These are phyloP conservation scores for Drosophila histrio DNA, from an alignment of 2,888 invertebrate genomes.

Conservation along the genomic window DNA sequence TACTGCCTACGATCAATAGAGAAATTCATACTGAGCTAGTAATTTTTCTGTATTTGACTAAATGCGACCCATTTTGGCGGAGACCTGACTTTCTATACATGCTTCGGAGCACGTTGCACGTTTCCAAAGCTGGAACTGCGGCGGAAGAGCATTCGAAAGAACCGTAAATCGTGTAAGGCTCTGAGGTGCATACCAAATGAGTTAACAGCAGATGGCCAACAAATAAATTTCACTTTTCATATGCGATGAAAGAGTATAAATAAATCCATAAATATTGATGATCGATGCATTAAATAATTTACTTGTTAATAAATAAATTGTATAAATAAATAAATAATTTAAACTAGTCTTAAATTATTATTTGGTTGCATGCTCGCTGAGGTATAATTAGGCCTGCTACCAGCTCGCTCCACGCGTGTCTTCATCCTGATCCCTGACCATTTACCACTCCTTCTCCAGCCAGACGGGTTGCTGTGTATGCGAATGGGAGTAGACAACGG, in stretches of 20 bases:
- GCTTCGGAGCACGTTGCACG: conserved; percentile 30
- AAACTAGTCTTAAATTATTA: conserved; percentile 80
- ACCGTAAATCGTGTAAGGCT: conserved; percentile 57
- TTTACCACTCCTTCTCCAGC: conserved; percentile 84
- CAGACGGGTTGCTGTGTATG: conserved; percentile 83
- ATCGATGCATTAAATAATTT: conserved; percentile 43
- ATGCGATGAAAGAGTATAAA: neutral
- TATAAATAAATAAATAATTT: conserved; percentile 79
- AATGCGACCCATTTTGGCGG: conserved; percentile 56
- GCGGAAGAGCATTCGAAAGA: conserved; percentile 60
- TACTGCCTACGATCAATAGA: conserved; percentile 22
- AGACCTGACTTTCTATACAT: conserved; percentile 56
- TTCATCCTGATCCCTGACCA: conserved; percentile 60
- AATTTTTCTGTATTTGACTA: conserved; percentile 30
- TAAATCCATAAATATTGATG: conserved; percentile 7
- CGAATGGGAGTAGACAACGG: conserved; percentile 83
- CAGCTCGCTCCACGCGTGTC: conserved; percentile 46
- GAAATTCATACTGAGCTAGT: conserved; percentile 50
- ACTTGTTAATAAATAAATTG: conserved; percentile 49
- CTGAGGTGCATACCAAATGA: conserved; percentile 54
- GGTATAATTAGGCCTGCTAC: conserved; percentile 63
- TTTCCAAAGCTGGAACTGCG: conserved; percentile 38
- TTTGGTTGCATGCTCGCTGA: conserved; percentile 79
- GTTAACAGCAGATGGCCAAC: neutral
- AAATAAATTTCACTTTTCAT: conserved; percentile 63